Evolutionary conservation across 2,797 vertebrate genomes (phyloP).

Genomic region (Parambassis ranga): DNA sequence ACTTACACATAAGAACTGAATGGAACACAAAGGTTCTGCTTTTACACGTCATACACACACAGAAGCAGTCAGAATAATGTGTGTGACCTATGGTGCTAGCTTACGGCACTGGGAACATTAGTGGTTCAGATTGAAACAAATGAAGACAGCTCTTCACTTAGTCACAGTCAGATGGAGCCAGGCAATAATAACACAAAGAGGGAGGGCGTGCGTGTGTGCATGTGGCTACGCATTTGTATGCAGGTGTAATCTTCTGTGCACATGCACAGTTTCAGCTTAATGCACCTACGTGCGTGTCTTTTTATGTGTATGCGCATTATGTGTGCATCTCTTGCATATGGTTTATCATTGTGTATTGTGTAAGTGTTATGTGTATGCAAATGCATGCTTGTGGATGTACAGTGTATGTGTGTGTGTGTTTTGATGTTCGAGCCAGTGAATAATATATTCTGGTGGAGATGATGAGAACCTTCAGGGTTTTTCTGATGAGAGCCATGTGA

Average conservation of each 20-base stretch:
- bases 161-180: constrained; percentile 72
- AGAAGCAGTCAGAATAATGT: constrained; percentile 59
- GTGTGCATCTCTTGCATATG: background rate
- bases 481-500: constrained; percentile 65
- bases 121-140: constrained; percentile 76
- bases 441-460: constrained; percentile 52
- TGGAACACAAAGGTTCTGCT: constrained; percentile 7
- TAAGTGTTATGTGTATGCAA: background rate
- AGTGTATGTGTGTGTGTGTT: background rate
- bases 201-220: background rate
- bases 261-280: background rate
- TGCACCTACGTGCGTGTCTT: background rate
- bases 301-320: background rate
- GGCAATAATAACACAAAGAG: constrained; percentile 70
- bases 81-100: constrained; percentile 72
- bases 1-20: background rate
- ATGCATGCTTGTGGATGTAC: background rate
- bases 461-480: constrained; percentile 68
- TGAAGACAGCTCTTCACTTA: constrained; percentile 77
- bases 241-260: background rate
- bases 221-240: background rate
- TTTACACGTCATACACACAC: background rate
- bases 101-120: constrained; percentile 73
- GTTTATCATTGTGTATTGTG: background rate
- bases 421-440: constrained; percentile 33